Evolutionary conservation across 2,888 invertebrate genomes (phyloP), one percentile per base, ranked within the genome.

Genomic region (Desoria tigrina): DNA sequence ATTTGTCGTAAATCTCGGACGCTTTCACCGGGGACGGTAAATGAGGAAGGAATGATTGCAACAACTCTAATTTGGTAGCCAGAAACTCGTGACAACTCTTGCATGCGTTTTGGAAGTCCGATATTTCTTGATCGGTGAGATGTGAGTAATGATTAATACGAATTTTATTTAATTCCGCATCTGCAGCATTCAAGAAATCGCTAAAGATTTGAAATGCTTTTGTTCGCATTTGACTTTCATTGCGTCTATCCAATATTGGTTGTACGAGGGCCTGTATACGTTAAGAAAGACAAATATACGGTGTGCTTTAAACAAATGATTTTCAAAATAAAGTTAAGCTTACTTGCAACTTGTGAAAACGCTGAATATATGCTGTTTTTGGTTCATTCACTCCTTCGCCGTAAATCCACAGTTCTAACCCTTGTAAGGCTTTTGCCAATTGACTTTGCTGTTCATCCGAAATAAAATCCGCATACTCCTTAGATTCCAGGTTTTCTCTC

Each of bases 401-500:
- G 78, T 99, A 99, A 21, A 99, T 83, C 99, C 99, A 99, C 79
- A 90, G 89, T 81, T 98, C 98, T 77, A 94, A 89, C 21, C 88
- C 86, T 77, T 90, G 91, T 42, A 99, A 84, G 73, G 87, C 84
- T 66, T 82, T 79, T 37, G 87, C 85, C 65, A 91, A 84, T 0
- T 81, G 76, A 61, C 82, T 81, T 71, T 89, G 86, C 72, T 90
- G 91, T 14, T 83, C 81, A 61, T 90, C 90, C 1, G 86, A 83
- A 26, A 94, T 86, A 79, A 88, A 97, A 4, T 86, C 84, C 70
- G 88, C n/a, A n/a, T n/a, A 88, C 59, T 92, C 83, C 42, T 88
- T 84, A 69, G 88, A 89, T 24, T 90, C 90, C 61, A 98, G 81
- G 80, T 95, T 94, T 66, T 92, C 90, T 62, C 99, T 86, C 81